Percentiles rank a stretch among this genome's conserved stretches.
These are phyloP conservation scores for Diarsia rubi DNA, from an alignment of 2,888 invertebrate species.

Conservation along the genomic window DNA sequence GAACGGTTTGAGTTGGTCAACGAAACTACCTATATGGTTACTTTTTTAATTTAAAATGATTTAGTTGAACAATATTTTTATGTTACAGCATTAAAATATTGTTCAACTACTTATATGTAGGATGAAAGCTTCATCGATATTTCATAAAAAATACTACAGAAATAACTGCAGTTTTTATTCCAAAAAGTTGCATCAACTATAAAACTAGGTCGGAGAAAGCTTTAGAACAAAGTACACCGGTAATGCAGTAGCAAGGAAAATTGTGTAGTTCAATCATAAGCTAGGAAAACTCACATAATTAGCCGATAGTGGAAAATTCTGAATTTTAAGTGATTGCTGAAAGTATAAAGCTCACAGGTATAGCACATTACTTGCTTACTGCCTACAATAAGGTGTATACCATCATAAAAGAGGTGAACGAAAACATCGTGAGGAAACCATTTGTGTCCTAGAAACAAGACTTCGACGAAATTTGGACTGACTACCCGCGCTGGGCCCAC, in stretches of 20 bases:
- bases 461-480: too few relatives aligned
- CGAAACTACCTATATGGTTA: too few relatives aligned
- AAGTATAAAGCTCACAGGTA: not conserved
- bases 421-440: too few relatives aligned
- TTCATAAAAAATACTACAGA: conserved; percentile 9
- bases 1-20: too few relatives aligned
- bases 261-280: not conserved
- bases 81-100: too few relatives aligned
- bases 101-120: too few relatives aligned
- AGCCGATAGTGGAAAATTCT: not conserved
- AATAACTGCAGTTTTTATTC: conserved; percentile 14
- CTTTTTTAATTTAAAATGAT: too few relatives aligned
- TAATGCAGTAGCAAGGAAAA: conserved; percentile 1
- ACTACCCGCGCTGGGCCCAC: too few relatives aligned
- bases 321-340: not conserved
- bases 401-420: not conserved
- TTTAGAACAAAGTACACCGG: conserved; percentile 22
- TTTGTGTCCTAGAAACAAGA: too few relatives aligned
- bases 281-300: not conserved
- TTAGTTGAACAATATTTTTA: too few relatives aligned
- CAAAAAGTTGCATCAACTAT: conserved; percentile 6
- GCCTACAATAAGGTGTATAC: not conserved
- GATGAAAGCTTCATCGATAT: too few relatives aligned
- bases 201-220: conserved; percentile 20
- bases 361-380: not conserved